Base-by-base conservation (phyloP, 2,113 vertebrate genomes). In the Zapus hudsonius region DNA sequence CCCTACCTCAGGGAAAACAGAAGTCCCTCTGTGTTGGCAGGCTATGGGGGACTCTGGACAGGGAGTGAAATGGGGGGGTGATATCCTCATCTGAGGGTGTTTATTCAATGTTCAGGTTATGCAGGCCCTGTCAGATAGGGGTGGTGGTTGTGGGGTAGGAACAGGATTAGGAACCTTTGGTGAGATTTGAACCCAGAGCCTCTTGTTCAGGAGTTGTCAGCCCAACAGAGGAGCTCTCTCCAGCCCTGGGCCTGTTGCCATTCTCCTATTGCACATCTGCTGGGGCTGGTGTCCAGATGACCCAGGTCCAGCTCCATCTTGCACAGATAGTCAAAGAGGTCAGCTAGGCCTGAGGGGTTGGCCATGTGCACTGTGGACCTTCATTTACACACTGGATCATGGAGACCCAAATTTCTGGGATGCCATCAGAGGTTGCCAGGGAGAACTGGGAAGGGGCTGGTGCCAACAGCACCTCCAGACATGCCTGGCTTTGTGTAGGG, bases 231-330 rank as follows among this genome's bases (percentile, higher is more conserved):
- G 2, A 4, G 25, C 38, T 9, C 38, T 8, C 10, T 42, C 72
- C 47, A 44, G 42, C 66, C 72, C 29, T 23, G 4, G 38, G 27
- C 44, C 29, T 3, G 22, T 22, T 38, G n/a, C 33, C 55, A 20
- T 0, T 29, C 42, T 72, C 23, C 57, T 55, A 9, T 3, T 52
- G 86, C 64, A 20, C 23, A 73, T 31, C 40, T 61, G 10, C 78
- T 1, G 5, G 6, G 73, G 25, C n/a, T 55, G 72, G 40, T 15
- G 20, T 4, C 0, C 2, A 20, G 15, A 31, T 0, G 8, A 29
- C 23, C 69, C 72, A 63, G 66, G 63, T 29, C 47, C 67, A 59
- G 16, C 33, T 40, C 19, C 1, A 12, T 31, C 69, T 23, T 66
- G 74, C 57, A 31, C 12, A 79, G n/a, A 55, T 8, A 12, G 36